Percentiles rank a stretch among this genome's conserved stretches.
Evolutionary conservation across 2,113 vertebrate species (phyloP).

Genomic region (Coreoperca whiteheadi): DNA sequence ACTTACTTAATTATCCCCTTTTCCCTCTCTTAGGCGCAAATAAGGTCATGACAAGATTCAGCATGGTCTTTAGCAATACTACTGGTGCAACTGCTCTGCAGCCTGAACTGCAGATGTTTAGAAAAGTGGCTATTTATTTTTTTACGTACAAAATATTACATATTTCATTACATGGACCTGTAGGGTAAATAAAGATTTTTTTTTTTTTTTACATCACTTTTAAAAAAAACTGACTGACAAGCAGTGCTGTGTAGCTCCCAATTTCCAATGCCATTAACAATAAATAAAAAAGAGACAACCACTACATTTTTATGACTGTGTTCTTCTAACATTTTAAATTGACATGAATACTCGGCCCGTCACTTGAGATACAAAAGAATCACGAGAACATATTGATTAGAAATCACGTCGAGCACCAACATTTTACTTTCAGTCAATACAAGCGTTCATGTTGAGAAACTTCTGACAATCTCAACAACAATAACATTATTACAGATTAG

Average conservation of each 20-base stretch:
- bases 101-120: not conserved
- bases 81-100: not conserved
- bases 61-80: slow-evolving; percentile 25
- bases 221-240: too few relatives aligned
- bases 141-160: not conserved
- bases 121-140: slow-evolving; percentile 2
- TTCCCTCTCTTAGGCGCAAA: slow-evolving; percentile 45
- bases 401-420: slow-evolving; percentile 14
- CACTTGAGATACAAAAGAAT: slow-evolving; percentile 11
- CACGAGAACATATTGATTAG: slow-evolving; percentile 11
- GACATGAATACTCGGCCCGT: not conserved
- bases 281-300: not conserved
- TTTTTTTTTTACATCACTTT: too few relatives aligned
- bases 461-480: slow-evolving; percentile 33
- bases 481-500: slow-evolving; percentile 69
- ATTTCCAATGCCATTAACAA: not conserved
- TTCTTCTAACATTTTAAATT: not conserved
- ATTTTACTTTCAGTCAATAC: not conserved
- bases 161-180: too few relatives aligned
- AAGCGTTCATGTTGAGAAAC: not conserved
- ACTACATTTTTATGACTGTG: not conserved
- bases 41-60: slow-evolving; percentile 22
- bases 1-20: slow-evolving; percentile 43
- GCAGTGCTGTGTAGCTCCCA: not conserved
- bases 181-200: not conserved